These are phyloP conservation scores for Cyphomyrus plagiostoma DNA, from an alignment of 2,113 vertebrate species.

Conservation along the genomic window DNA sequence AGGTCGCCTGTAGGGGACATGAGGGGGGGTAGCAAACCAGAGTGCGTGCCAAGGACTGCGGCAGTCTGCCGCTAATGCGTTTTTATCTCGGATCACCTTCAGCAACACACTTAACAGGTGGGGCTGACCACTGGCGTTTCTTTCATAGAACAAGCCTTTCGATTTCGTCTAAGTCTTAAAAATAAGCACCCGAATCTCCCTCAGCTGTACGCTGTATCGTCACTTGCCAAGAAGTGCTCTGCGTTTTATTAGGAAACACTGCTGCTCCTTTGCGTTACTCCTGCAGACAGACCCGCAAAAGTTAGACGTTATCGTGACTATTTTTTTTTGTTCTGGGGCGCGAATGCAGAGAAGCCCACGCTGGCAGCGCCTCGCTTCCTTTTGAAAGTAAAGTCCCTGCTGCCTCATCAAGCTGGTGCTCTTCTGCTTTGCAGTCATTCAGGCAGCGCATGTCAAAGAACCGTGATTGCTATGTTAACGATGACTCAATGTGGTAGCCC, in stretches of 20 bases:
- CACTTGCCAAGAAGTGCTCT: neutral
- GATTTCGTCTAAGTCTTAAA: neutral
- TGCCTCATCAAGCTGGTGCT: neutral
- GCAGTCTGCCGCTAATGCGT: neutral
- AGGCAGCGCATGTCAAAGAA: neutral
- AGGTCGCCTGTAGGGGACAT: neutral
- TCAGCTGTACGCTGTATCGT: neutral
- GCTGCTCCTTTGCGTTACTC: neutral
- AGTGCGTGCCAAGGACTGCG: neutral
- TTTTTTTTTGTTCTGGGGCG: neutral
- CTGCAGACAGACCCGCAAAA: neutral
- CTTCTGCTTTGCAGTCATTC: neutral
- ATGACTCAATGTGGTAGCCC: neutral
- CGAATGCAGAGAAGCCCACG: neutral
- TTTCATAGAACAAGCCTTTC: neutral
- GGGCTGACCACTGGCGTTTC: neutral
- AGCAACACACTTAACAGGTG: neutral
- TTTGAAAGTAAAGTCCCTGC: slow-evolving; percentile 4
- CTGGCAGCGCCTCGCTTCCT: neutral
- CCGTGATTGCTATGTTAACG: neutral
- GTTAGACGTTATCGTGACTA: neutral
- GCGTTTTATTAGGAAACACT: neutral
- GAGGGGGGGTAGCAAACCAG: neutral
- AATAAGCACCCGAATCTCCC: neutral
- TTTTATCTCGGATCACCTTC: neutral